Base-by-base conservation (phyloP, 2,888 invertebrate species). In the Cremastinae sp. region DNA sequence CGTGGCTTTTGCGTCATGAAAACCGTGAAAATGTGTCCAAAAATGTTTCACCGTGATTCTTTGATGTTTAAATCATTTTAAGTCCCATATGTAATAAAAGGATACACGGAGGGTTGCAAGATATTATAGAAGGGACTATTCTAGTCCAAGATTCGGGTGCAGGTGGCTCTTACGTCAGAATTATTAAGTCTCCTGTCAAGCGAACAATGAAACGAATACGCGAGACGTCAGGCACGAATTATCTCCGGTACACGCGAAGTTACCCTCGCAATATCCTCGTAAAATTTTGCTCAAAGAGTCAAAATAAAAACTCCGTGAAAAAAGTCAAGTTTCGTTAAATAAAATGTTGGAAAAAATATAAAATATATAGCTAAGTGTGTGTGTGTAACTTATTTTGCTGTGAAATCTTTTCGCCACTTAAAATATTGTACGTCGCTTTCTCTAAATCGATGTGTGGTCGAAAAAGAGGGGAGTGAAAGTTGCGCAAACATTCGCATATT, bases 161-260 rank as follows among this genome's bases (percentile, higher is more conserved):
- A 86, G 84, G 86, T 86, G 86, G 81, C 81, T 83, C 80, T 80
- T 84, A 80, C 79, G 83, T 83, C 84, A 80, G 68, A 82, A 84
- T 83, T 82, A 85, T 85, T 82, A 85, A 85, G 81, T 83, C 83
- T 81, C 81, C 80, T 78, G 81, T 78, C 83, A 79, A 76, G 75
- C 80, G 83, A 83, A 85, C 85, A 86, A 86, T 86, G 81, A 81
- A 75, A 80, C 80, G 80, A 80, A 28, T 28, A 28, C 82, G 81
- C 74, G 78, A 78, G 51, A 65, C 64, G 39, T 55, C 66, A 68
- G 58, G 66, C 37, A 59, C 45, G 16, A 10, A 37, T 37, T 59
- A 75, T 43, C 59, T 53, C 61, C 12, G 35, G 7, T 43, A 39
- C 16, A 37, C 16, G 8, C 45, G 47, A 22, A 37, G 35, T 55